These are phyloP conservation scores for Andrena hattorfiana DNA, from an alignment of 2,888 invertebrate genomes.

Conservation along the genomic window DNA sequence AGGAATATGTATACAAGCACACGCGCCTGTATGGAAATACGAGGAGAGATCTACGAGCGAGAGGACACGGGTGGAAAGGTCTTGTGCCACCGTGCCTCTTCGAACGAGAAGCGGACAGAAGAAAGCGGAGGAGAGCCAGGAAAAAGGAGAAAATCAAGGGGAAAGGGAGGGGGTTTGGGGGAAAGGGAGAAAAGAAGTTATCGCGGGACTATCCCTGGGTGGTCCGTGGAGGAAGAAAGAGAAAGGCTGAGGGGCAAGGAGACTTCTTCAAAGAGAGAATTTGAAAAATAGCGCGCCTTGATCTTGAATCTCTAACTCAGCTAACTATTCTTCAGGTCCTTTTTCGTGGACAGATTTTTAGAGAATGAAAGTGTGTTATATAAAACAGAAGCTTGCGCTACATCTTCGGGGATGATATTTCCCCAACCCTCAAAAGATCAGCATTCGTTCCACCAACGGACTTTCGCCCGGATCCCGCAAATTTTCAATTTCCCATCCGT, in stretches of 20 bases:
- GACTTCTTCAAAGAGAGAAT: neutral
- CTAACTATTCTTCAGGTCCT: neutral
- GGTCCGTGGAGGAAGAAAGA: constrained; percentile 32
- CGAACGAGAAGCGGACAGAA: constrained; percentile 41
- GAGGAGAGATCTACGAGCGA: constrained; percentile 47
- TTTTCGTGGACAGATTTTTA: neutral
- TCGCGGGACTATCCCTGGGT: constrained; percentile 48
- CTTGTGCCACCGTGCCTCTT: constrained; percentile 32
- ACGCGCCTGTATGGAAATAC: constrained; percentile 28
- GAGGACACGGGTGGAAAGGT: constrained; percentile 29
- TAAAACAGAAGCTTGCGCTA: no score
- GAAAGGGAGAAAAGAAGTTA: constrained; percentile 57
- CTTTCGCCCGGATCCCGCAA: constrained; percentile 50
- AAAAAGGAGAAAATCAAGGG: constrained; percentile 46
- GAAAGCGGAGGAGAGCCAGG: constrained; percentile 29
- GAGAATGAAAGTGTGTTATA: neutral
- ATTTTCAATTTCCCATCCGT: constrained; percentile 57
- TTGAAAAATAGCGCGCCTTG: neutral
- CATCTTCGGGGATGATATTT: no score
- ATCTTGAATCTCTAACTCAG: neutral
- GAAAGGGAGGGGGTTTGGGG: neutral
- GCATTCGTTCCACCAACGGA: neutral
- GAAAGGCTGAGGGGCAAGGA: neutral
- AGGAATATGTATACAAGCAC: neutral
- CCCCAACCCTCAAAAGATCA: neutral